Evolutionary conservation across 2,113 vertebrate genomes (phyloP).

Genomic region (Calonectris borealis): DNA sequence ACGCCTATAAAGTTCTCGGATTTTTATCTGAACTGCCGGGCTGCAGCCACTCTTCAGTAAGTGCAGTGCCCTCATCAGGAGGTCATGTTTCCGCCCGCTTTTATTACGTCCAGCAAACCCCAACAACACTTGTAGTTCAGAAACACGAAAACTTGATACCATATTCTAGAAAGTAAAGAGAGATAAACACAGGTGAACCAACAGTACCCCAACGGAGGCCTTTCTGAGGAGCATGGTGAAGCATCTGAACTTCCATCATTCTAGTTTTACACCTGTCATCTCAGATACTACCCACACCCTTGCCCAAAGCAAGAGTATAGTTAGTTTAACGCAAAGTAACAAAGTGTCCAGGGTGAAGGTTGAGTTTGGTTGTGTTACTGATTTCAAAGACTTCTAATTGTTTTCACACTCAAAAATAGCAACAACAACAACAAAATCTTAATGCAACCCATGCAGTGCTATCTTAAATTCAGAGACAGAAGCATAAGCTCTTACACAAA

Average conservation of each 20-base stretch:
- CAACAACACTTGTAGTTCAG: conserved; percentile 87
- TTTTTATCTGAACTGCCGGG: conserved; percentile 84
- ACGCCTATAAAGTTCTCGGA: conserved; percentile 82
- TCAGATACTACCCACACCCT: not conserved
- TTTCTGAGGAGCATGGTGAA: not conserved
- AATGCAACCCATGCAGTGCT: not conserved
- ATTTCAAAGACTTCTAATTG: not conserved
- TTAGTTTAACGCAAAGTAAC: not conserved
- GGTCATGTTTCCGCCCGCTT: conserved; percentile 88
- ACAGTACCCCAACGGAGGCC: not conserved
- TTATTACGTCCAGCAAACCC: conserved; percentile 88
- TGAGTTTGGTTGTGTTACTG: not conserved
- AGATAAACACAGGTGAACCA: not conserved
- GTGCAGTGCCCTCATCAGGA: conserved; percentile 86
- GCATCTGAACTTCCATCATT: not conserved
- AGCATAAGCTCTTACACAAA: not conserved
- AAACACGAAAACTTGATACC: conserved; percentile 89
- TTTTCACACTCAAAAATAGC: not conserved
- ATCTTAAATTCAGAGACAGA: not conserved
- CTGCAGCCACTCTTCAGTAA: conserved; percentile 86
- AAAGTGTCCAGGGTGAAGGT: not conserved
- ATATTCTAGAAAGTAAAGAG: conserved; percentile 78
- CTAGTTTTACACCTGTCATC: not conserved
- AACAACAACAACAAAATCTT: not conserved
- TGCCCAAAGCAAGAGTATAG: not conserved